Percentiles rank a stretch among this genome's conserved stretches.
Conservation (phyloP, 2,113 vertebrate species). For the pig (Sus scrofa) region DNA sequence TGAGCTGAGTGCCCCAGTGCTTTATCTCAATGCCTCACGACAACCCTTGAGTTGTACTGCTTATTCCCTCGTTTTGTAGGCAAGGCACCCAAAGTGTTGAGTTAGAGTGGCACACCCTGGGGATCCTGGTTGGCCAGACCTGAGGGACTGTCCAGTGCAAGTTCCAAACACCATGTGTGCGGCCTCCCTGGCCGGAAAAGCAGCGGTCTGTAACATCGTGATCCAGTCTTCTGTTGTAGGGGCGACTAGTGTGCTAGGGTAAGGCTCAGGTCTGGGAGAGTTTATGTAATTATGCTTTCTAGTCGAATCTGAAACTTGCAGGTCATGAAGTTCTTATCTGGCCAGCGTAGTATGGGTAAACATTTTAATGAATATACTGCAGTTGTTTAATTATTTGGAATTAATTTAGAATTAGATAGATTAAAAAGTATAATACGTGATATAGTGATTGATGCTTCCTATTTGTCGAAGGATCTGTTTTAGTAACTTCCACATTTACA, state of each 20-base stretch:
- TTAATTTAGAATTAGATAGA: not conserved
- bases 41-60: rapidly evolving
- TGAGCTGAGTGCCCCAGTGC: not conserved
- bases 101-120: not conserved
- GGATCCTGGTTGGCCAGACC: not conserved
- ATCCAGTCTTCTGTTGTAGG: not conserved
- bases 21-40: not conserved
- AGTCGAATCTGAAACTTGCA: not conserved
- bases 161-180: not conserved
- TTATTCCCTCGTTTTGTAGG: not conserved
- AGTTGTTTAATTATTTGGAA: not conserved
- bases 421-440: not conserved
- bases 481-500: not conserved
- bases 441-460: not conserved
- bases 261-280: not conserved
- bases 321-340: not conserved
- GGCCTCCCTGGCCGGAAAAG: not conserved
- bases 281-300: not conserved
- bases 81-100: not conserved
- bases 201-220: no score
- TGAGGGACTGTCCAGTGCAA: not conserved
- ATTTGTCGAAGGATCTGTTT: not conserved
- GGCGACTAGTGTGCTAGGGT: no score
- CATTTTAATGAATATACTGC: not conserved
- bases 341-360: not conserved